Evolutionary conservation across 2,797 vertebrate species (phyloP).

Genomic region (Alauda arvensis): DNA sequence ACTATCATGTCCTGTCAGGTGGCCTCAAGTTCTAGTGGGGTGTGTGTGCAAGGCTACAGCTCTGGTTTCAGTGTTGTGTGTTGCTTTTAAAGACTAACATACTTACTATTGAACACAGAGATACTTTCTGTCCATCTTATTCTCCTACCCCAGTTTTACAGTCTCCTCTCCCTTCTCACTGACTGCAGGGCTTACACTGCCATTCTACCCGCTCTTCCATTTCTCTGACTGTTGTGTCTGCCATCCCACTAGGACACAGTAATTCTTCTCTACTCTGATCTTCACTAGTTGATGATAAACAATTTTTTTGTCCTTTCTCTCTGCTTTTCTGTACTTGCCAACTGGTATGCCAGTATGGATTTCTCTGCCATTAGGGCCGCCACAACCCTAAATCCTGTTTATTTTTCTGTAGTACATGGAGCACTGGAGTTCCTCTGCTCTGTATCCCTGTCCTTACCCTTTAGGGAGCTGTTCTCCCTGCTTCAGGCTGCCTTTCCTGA

Average conservation of each 20-base stretch:
- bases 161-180: neutral
- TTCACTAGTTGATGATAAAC: neutral
- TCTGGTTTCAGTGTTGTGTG: neutral
- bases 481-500: neutral
- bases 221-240: neutral
- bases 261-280: neutral
- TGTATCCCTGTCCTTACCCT: neutral
- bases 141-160: neutral
- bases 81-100: neutral
- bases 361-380: neutral
- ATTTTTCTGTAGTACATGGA: rapidly evolving
- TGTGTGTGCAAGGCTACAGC: neutral
- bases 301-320: neutral
- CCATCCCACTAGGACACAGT: neutral
- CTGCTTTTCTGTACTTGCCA: neutral
- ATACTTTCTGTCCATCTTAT: neutral
- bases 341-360: neutral
- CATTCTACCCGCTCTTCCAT: neutral
- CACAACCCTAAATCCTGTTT: neutral
- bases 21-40: neutral
- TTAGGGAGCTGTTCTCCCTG: neutral
- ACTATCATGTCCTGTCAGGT: neutral
- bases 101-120: neutral
- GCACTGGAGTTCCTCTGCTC: neutral
- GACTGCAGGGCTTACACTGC: neutral